Conservation (phyloP, 2,888 invertebrate genomes). For the Caenorhabditis uteleia region DNA sequence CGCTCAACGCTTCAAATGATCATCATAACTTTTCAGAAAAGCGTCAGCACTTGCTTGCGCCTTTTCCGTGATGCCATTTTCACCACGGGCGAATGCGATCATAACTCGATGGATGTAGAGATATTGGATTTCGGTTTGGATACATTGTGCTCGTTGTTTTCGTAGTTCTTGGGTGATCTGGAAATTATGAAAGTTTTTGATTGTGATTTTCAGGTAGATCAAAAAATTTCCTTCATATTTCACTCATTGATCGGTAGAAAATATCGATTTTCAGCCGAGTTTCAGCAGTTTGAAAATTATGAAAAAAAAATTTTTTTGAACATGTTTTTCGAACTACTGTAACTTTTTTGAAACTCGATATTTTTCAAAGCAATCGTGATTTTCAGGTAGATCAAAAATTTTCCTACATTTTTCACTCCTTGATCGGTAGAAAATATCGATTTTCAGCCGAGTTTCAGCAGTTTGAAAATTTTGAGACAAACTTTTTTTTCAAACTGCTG, state of each 20-base stretch:
- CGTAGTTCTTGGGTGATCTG: slow-evolving; percentile 50
- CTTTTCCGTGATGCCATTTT: slow-evolving; percentile 22
- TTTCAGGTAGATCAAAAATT: not conserved
- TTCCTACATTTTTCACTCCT: not conserved
- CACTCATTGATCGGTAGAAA: not conserved
- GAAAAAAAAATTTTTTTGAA: slow-evolving; percentile 1
- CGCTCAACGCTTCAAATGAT: slow-evolving; percentile 18
- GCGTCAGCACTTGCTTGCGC: slow-evolving; percentile 17
- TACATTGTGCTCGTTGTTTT: slow-evolving; percentile 44
- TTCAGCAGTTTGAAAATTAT: not conserved
- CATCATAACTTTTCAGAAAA: slow-evolving; percentile 22
- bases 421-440: not conserved
- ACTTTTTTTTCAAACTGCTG: too few relatives aligned
- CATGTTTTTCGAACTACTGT: too few relatives aligned
- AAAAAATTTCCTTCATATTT: not conserved
- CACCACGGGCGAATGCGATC: slow-evolving; percentile 36
- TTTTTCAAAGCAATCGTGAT: too few relatives aligned
- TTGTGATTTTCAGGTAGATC: not conserved
- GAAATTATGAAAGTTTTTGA: not conserved
- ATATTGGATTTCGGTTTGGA: slow-evolving; percentile 55
- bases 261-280: not conserved
- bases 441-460: not conserved
- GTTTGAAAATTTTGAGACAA: not conserved
- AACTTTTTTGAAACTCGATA: too few relatives aligned
- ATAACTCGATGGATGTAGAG: slow-evolving; percentile 52